phyloP scores from a whole-genome alignment of 2,797 vertebrate genomes.

The Cetoscarus ocellatus region DNA sequence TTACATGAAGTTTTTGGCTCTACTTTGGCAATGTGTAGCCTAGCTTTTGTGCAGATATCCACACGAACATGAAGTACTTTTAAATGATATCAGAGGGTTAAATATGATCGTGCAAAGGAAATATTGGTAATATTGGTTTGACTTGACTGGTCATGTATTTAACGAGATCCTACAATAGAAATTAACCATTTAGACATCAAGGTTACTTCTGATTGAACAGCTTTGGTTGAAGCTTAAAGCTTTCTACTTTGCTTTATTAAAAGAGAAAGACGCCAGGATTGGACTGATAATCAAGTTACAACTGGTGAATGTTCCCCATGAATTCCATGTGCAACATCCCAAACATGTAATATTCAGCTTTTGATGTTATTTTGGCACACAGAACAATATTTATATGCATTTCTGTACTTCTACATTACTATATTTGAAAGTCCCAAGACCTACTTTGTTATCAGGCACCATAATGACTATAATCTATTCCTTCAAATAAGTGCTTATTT shows the following conservation, averaged over 20 bases:
- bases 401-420: constrained; percentile 3
- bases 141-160: too few species aligned
- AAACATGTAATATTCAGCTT: neutral
- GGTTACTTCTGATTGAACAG: too few species aligned
- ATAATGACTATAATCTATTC: neutral
- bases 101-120: too few species aligned
- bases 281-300: neutral
- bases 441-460: constrained; percentile 1
- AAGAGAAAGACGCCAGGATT: constrained; percentile 1
- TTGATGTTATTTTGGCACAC: neutral
- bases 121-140: too few species aligned
- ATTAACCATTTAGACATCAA: too few species aligned
- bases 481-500: neutral
- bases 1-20: too few species aligned
- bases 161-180: too few species aligned
- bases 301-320: neutral
- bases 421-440: constrained; percentile 2
- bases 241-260: neutral
- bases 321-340: neutral
- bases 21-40: too few species aligned
- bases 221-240: too few species aligned
- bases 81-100: too few species aligned
- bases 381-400: neutral
- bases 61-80: too few species aligned
- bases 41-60: too few species aligned